phyloP scores from a whole-genome alignment of 1,140 invertebrate genomes.

The Cryptotermes secundus region DNA sequence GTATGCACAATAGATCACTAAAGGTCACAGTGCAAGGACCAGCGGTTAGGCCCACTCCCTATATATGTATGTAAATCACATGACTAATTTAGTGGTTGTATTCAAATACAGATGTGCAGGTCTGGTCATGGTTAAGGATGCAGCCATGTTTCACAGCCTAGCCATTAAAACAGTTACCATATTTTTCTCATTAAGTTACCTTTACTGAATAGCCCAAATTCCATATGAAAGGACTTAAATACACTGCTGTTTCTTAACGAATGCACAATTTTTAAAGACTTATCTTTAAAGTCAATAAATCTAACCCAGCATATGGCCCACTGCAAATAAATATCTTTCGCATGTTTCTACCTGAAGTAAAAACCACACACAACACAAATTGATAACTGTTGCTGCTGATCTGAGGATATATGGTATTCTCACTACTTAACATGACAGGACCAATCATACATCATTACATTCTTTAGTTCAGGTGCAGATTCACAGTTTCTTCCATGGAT shows the following conservation, averaged over 20 bases:
- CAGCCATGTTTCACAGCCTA: neutral
- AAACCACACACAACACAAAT: too few relatives aligned
- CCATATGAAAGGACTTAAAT: neutral
- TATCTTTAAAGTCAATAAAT: neutral
- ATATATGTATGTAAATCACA: too few relatives aligned
- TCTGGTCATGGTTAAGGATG: neutral
- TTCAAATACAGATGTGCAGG: neutral
- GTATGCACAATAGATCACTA: too few relatives aligned
- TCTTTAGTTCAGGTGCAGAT: neutral
- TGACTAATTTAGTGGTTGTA: neutral
- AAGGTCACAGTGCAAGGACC: too few relatives aligned
- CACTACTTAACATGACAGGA: neutral
- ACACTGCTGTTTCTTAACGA: neutral
- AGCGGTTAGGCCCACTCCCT: too few relatives aligned
- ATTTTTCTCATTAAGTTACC: neutral
- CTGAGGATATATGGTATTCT: neutral
- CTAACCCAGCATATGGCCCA: neutral
- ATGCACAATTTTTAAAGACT: neutral
- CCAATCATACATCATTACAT: neutral
- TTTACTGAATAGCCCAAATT: neutral
- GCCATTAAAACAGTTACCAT: conserved; percentile 11
- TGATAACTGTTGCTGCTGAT: neutral
- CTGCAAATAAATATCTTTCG: neutral
- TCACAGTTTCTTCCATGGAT: neutral
- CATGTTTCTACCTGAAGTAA: too few relatives aligned